Conservation (phyloP, 1,140 invertebrate genomes). For the Helicorthomorpha holstii region DNA sequence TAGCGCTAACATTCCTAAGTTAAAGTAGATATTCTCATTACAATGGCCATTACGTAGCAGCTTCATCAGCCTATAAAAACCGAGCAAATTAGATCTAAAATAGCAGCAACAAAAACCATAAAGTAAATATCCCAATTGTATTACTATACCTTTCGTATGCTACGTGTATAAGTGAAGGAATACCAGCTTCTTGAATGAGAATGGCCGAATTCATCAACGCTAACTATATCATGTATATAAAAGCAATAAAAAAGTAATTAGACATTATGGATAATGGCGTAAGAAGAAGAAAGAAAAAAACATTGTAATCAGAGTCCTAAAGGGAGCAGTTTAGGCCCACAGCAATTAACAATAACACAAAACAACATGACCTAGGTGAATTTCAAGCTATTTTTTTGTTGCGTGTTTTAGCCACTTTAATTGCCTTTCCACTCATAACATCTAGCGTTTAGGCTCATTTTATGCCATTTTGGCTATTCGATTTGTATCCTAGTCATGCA, state of each 20-base stretch:
- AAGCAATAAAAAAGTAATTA: too few relatives aligned
- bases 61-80: constrained; percentile 18
- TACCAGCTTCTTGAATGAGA: constrained; percentile 47
- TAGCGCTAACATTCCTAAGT: constrained; percentile 11
- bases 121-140: not conserved
- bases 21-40: constrained; percentile 11
- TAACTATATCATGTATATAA: constrained; percentile 36
- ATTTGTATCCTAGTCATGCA: too few relatives aligned
- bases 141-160: constrained; percentile 7
- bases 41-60: constrained; percentile 5
- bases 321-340: too few relatives aligned
- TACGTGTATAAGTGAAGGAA: constrained; percentile 17
- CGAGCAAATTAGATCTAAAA: not conserved
- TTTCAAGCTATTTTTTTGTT: too few relatives aligned
- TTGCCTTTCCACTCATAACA: too few relatives aligned
- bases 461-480: too few relatives aligned
- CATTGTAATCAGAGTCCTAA: too few relatives aligned
- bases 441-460: too few relatives aligned
- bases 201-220: constrained; percentile 90
- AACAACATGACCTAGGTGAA: not conserved
- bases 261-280: too few relatives aligned
- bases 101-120: not conserved
- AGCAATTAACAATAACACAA: not conserved
- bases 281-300: too few relatives aligned
- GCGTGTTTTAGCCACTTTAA: too few relatives aligned